Conservation (phyloP, 2,797 vertebrate genomes). For the Enteromius radiatus region DNA sequence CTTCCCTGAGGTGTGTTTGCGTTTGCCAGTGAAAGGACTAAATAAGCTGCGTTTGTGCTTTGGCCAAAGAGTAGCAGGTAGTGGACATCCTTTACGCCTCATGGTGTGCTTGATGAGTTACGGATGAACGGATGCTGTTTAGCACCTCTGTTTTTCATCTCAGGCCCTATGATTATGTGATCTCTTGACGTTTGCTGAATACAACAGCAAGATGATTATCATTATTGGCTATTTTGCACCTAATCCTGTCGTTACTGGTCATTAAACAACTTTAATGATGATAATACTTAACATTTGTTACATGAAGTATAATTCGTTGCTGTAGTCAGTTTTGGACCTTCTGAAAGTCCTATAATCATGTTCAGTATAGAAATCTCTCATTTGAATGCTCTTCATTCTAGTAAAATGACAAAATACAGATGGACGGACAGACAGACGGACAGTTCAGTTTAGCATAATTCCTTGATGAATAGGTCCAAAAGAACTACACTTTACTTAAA, state of each 20-base stretch:
- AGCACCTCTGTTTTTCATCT: neutral
- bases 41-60: slow-evolving; percentile 5
- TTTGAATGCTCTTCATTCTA: neutral
- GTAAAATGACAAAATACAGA: neutral
- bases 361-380: neutral
- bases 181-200: neutral
- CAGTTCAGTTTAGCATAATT: too few species aligned
- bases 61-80: neutral
- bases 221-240: neutral
- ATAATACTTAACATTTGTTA: neutral
- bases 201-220: slow-evolving; percentile 4
- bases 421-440: neutral
- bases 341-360: neutral
- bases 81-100: slow-evolving; percentile 20
- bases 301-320: neutral
- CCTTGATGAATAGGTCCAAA: neutral
- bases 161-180: neutral
- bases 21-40: slow-evolving; percentile 4
- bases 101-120: slow-evolving; percentile 11
- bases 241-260: neutral
- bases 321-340: neutral
- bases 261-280: neutral
- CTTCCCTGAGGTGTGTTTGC: slow-evolving; percentile 15
- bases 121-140: neutral
- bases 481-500: neutral